Evolutionary conservation across 1,140 invertebrate species (phyloP).

Genomic region (Gerris buenoi): DNA sequence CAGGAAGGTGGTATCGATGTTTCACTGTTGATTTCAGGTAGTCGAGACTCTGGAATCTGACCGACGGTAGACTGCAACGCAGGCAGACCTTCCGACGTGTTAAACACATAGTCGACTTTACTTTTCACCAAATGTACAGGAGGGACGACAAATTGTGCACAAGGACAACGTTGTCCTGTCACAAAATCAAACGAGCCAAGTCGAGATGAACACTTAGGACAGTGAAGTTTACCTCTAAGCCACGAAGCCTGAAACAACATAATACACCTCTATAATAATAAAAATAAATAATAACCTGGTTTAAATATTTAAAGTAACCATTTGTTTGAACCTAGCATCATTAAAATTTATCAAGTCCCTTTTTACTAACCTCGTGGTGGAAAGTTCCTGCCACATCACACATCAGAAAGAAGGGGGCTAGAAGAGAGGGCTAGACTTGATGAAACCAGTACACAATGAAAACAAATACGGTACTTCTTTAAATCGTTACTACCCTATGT

Average conservation of each 20-base stretch:
- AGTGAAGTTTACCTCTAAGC: constrained; percentile 44
- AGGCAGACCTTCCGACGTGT: too few relatives aligned
- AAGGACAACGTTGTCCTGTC: constrained; percentile 39
- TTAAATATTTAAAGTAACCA: neutral
- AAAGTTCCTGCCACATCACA: too few relatives aligned
- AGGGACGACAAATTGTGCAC: constrained; percentile 35
- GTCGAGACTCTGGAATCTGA: too few relatives aligned
- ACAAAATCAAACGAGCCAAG: constrained; percentile 47
- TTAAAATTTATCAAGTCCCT: neutral
- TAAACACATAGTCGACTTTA: constrained; percentile 34
- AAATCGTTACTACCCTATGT: too few relatives aligned
- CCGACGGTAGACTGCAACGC: too few relatives aligned
- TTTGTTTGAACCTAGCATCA: neutral
- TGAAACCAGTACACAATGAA: too few relatives aligned
- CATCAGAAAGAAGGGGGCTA: too few relatives aligned
- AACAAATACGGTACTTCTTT: too few relatives aligned
- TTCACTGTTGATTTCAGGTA: too few relatives aligned
- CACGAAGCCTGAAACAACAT: constrained; percentile 31
- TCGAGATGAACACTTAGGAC: constrained; percentile 38
- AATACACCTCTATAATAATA: neutral
- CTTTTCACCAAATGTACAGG: constrained; percentile 37
- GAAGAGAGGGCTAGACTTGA: too few relatives aligned
- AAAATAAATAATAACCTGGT: neutral
- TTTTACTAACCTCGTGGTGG: neutral
- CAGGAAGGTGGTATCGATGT: too few relatives aligned